phyloP scores from a whole-genome alignment of 2,888 invertebrate species.

The Diachrysia chrysitis region DNA sequence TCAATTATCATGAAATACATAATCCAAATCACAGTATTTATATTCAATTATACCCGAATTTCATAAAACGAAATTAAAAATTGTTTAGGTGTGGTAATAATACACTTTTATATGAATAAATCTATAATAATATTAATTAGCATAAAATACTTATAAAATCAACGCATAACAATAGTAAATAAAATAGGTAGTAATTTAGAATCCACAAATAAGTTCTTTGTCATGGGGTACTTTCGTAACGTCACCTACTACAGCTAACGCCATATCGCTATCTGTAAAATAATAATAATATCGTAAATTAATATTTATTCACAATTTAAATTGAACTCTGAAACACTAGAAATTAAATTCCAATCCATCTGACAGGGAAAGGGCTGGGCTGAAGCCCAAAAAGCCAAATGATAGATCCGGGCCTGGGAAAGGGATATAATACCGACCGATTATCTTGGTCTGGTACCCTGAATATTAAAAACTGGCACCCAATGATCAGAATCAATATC shows the following conservation, averaged over 20 bases:
- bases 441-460: too few relatives aligned
- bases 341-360: too few relatives aligned
- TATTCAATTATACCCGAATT: too few relatives aligned
- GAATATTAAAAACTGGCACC: background rate
- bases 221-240: constrained; percentile 72
- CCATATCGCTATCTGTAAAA: constrained; percentile 70
- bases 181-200: constrained; percentile 1
- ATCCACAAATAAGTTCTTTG: constrained; percentile 50
- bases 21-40: too few relatives aligned
- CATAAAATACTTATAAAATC: constrained; percentile 3
- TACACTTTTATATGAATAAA: background rate
- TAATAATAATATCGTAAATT: background rate
- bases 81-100: background rate
- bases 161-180: background rate
- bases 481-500: background rate
- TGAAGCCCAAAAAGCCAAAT: too few relatives aligned
- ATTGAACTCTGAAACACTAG: too few relatives aligned
- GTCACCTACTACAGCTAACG: constrained; percentile 79
- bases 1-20: background rate
- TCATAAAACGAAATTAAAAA: too few relatives aligned
- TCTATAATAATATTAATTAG: background rate
- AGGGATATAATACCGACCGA: too few relatives aligned
- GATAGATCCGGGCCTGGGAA: too few relatives aligned
- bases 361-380: too few relatives aligned
- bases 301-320: too few relatives aligned